phyloP scores from a whole-genome alignment of 2,113 vertebrate genomes.

The Nestor notabilis region DNA sequence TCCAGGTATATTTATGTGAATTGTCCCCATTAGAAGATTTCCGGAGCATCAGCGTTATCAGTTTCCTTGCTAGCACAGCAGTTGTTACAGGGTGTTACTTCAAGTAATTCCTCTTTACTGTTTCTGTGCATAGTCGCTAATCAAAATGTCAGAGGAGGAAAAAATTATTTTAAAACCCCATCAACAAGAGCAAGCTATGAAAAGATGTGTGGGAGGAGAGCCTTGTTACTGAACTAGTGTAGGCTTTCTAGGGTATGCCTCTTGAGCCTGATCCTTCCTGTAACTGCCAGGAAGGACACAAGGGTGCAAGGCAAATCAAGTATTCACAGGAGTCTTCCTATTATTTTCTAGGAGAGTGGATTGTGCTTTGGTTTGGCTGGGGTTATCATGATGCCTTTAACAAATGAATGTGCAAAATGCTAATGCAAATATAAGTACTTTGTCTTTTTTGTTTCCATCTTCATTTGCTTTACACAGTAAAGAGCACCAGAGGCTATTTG shows the following conservation, averaged over 20 bases:
- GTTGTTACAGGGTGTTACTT: not conserved
- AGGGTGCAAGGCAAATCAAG: not conserved
- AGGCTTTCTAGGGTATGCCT: not conserved
- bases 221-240: not conserved
- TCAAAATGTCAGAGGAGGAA: not conserved
- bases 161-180: not conserved
- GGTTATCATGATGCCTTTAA: not conserved
- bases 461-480: not conserved
- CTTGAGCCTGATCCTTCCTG: not conserved
- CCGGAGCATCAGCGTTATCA: not conserved
- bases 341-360: not conserved
- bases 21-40: not conserved
- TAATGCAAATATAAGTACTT: slow-evolving; percentile 48
- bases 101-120: not conserved
- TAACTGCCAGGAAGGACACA: not conserved
- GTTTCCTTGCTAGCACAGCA: not conserved
- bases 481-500: slow-evolving; percentile 24
- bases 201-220: not conserved
- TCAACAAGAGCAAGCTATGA: not conserved
- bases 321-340: not conserved
- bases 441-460: not conserved
- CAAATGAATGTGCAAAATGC: slow-evolving; percentile 23
- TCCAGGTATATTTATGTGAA: not conserved
- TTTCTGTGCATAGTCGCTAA: not conserved
- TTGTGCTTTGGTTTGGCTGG: not conserved